phyloP scores from a whole-genome alignment of 2,113 vertebrate species.

The Apistogramma diplotaenia region DNA sequence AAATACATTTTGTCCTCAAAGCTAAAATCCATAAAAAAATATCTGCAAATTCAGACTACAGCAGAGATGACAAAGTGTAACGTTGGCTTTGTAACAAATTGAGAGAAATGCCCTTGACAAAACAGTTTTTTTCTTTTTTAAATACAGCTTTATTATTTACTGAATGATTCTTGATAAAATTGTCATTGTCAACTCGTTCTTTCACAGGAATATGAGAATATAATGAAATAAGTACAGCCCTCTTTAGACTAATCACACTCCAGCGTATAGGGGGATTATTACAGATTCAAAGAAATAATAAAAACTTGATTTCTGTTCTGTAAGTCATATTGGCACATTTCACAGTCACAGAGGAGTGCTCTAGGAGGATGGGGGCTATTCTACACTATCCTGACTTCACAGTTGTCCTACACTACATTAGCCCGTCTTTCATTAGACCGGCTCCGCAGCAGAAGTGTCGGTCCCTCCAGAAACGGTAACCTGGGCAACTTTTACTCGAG shows the following conservation, averaged over 20 bases:
- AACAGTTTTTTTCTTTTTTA: not conserved
- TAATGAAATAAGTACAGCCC: not conserved
- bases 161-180: not conserved
- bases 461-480: conserved; percentile 92
- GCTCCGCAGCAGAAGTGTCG: conserved; percentile 86
- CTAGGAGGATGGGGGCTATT: conserved; percentile 6
- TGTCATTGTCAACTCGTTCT: not conserved
- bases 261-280: not conserved
- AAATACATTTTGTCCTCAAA: not conserved
- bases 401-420: not conserved
- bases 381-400: conserved; percentile 24
- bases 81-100: not conserved
- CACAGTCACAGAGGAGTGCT: conserved; percentile 40
- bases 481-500: conserved; percentile 92
- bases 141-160: not conserved
- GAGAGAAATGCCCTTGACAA: not conserved
- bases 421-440: conserved; percentile 76
- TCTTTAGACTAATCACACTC: not conserved
- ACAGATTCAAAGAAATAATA: conserved; percentile 9
- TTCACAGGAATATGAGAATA: not conserved
- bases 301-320: not conserved
- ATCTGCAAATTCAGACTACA: conserved; percentile 2
- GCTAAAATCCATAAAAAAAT: not conserved
- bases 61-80: not conserved
- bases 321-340: conserved; percentile 53